Evolutionary conservation across 2,113 vertebrate species (phyloP), one percentile per base, ranked within the genome.

Genomic region (Hiodon alosoides): DNA sequence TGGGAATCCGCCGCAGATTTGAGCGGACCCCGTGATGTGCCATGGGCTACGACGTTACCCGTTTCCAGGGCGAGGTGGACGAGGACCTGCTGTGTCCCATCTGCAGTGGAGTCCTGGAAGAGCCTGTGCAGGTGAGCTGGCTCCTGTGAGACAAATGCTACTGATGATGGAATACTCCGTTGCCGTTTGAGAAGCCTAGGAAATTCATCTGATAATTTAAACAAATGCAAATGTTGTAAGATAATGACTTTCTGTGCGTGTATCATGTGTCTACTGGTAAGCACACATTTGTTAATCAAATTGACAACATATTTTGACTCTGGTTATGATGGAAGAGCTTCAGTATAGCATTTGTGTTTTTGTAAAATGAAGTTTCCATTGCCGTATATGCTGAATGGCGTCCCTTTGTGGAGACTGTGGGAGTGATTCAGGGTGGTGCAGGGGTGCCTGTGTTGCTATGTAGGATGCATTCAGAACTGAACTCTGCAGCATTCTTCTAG

Each of bases 41-140:
- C 78, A 94, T 94, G 93, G 93, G 93, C 89, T 94, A 93, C 89
- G 93, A 94, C 90, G 92, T 94, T 79, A 86, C 89, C 31, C 91
- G 92, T 8, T 94, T 94, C 81, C 91, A 93, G 88, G 93, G 93
- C 82, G 93, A 93, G 69, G 93, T 93, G 74, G 93, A 94, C 3
- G 93, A 94, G 83, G 93, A 94, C 78, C 91, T 94, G 71, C 91
- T 94, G 72, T 94, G 93, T 85, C 93, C 93, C 84, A 94, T 94
- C 76, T 94, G 93, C 87, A 94, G 93, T 67, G 93, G 93, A 76
- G 93, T 94, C 79, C 86, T 94, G 87, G 93, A 94, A 90, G 93
- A 94, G 87, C 93, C 93, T 0, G 92, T 94, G 9, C 93, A 93
- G 91, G 93, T 94, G 65, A 81, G 16, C 31, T 31, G 31, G 1